Conservation (phyloP, 2,113 vertebrate species). For the Tachysurus vachellii region DNA sequence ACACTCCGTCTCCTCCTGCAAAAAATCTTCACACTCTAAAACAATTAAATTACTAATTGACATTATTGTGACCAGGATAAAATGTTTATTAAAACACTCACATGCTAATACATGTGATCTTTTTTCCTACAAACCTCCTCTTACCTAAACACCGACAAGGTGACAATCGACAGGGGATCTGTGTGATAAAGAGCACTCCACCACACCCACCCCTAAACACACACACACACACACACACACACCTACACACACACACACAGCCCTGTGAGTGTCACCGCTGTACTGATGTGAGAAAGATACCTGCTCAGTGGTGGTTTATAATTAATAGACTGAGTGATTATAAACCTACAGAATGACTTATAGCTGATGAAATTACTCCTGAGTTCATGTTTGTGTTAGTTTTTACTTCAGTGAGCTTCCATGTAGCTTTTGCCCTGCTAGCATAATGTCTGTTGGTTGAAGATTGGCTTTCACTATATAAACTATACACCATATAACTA, state of each 20-base stretch:
- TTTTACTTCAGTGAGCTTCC: background rate
- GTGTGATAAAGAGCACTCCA: background rate
- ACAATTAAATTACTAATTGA: background rate
- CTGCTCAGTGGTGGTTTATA: background rate
- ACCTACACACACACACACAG: background rate
- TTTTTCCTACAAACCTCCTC: background rate
- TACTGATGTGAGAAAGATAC: background rate
- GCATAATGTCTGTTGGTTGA: background rate
- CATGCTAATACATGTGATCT: background rate
- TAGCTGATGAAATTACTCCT: background rate
- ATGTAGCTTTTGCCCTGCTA: background rate
- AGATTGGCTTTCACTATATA: background rate
- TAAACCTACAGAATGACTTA: background rate
- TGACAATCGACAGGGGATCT: background rate
- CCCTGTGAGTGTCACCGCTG: background rate
- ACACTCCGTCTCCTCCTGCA: background rate
- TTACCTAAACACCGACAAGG: background rate
- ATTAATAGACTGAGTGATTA: background rate
- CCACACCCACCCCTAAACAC: no score
- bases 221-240: no score
- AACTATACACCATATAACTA: no score
- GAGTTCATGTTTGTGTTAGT: background rate
- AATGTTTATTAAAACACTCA: background rate
- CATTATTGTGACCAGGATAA: background rate
- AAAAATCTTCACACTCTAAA: background rate